A percentile compares a stretch with the other conserved stretches of the same genome.
phyloP scores from a whole-genome alignment of 2,888 invertebrate species.

The Mesochorus sp. region DNA sequence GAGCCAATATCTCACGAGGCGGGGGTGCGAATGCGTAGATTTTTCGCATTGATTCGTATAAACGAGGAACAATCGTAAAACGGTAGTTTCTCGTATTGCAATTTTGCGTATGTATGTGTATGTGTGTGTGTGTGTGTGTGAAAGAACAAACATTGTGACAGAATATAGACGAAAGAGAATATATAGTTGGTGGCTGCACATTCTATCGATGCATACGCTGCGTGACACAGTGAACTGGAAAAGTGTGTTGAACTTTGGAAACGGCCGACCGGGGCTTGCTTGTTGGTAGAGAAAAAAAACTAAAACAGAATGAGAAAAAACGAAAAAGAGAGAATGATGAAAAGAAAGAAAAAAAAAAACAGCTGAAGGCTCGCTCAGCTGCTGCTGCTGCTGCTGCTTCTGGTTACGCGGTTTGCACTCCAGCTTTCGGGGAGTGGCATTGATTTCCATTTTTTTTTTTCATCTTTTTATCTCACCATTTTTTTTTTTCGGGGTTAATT shows the following conservation, averaged over 20 bases:
- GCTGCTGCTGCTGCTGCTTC: constrained; percentile 32
- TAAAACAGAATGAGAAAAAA: background rate
- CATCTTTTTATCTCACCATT: constrained; percentile 4
- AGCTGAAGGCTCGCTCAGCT: constrained; percentile 27
- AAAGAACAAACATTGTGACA: background rate
- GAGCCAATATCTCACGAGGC: background rate
- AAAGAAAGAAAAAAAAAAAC: constrained; percentile 21
- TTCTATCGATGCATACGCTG: background rate
- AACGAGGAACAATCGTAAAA: background rate
- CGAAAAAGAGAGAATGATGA: constrained; percentile 27
- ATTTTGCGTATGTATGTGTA: no score
- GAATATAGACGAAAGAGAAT: constrained; percentile 11
- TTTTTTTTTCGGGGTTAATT: constrained; percentile 65
- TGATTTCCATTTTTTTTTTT: constrained; percentile 32
- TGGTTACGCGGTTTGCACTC: constrained; percentile 43
- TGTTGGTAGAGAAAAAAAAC: constrained; percentile 17
- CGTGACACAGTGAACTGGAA: background rate
- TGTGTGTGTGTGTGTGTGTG: no score
- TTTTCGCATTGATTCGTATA: background rate
- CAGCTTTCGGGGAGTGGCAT: constrained; percentile 35
- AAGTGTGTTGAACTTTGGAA: background rate
- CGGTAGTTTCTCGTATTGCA: background rate
- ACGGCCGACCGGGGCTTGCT: constrained; percentile 3
- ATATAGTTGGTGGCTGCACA: constrained; percentile 5
- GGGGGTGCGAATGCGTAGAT: background rate